A percentile compares a stretch with the other conserved stretches of the same genome.
These are phyloP conservation scores for Diploptera punctata DNA, from an alignment of 2,888 invertebrate species.

Conservation along the genomic window DNA sequence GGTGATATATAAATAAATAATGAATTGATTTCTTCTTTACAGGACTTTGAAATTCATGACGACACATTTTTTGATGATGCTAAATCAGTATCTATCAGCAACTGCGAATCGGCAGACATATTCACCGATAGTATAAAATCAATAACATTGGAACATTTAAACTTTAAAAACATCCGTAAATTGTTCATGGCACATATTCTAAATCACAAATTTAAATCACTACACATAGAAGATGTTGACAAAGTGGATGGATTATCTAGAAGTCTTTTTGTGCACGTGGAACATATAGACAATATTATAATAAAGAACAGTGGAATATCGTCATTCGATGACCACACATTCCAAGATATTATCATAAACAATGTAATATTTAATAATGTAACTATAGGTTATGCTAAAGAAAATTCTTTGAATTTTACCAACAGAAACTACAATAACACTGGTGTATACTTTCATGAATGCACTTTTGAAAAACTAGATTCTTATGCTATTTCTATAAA, in stretches of 20 bases:
- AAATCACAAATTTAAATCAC: not conserved
- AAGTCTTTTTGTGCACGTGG: not conserved
- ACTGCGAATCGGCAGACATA: not conserved
- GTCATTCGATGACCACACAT: not conserved
- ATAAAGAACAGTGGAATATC: slow-evolving; percentile 3
- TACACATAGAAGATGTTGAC: not conserved
- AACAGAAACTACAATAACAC: not conserved
- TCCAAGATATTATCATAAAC: not conserved
- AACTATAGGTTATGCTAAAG: not conserved
- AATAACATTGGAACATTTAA: not conserved
- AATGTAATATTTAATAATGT: not conserved
- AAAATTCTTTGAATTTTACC: not conserved
- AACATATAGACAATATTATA: not conserved
- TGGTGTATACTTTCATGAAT: not conserved
- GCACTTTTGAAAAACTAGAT: not conserved
- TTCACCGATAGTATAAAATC: not conserved
- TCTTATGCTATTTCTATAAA: not conserved
- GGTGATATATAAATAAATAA: too few species aligned
- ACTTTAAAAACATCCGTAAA: not conserved
- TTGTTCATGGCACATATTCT: not conserved
- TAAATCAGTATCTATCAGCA: not conserved
- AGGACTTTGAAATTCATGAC: too few species aligned
- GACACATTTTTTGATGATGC: slow-evolving; percentile 2
- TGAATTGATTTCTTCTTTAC: too few species aligned
- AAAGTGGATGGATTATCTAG: not conserved